phyloP scores from a whole-genome alignment of 1,140 invertebrate species.

The Hyles euphorbiae region DNA sequence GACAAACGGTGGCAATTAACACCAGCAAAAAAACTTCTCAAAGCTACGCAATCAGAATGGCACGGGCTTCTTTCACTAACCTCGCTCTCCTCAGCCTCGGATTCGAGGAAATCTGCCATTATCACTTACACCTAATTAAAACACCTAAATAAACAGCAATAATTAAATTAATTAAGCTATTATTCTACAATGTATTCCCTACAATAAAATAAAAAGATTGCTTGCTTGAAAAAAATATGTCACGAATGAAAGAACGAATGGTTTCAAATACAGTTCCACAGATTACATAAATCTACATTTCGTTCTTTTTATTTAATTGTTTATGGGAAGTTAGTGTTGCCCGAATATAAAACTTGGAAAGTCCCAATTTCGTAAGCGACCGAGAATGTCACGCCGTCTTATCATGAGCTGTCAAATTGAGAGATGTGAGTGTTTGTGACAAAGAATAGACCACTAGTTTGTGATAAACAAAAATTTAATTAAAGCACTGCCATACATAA shows the following conservation, averaged over 20 bases:
- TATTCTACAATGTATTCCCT: conserved; percentile 3
- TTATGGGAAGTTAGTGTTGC: no score
- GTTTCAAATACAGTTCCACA: not conserved
- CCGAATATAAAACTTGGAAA: no score
- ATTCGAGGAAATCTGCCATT: conserved; percentile 89
- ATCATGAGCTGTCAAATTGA: no score
- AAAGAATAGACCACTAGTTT: no score
- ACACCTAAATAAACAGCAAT: conserved; percentile 4
- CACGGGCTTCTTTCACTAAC: conserved; percentile 72
- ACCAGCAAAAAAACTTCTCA: conserved; percentile 11
- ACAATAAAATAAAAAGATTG: conserved; percentile 1
- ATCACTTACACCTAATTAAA: conserved; percentile 24
- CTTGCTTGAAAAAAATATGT: conserved; percentile 18
- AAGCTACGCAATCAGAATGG: conserved; percentile 35
- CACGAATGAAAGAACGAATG: conserved; percentile 19
- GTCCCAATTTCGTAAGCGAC: no score
- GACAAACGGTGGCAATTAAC: conserved; percentile 17
- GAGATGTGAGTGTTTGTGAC: no score
- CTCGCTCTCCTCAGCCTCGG: conserved; percentile 89
- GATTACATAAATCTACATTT: no score
- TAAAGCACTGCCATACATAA: no score
- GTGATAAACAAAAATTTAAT: no score
- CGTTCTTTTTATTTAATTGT: no score
- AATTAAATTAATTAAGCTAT: conserved; percentile 5
- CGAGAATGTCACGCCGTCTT: no score